Conservation (phyloP, 2,797 vertebrate species). For the Salmo trutta region DNA sequence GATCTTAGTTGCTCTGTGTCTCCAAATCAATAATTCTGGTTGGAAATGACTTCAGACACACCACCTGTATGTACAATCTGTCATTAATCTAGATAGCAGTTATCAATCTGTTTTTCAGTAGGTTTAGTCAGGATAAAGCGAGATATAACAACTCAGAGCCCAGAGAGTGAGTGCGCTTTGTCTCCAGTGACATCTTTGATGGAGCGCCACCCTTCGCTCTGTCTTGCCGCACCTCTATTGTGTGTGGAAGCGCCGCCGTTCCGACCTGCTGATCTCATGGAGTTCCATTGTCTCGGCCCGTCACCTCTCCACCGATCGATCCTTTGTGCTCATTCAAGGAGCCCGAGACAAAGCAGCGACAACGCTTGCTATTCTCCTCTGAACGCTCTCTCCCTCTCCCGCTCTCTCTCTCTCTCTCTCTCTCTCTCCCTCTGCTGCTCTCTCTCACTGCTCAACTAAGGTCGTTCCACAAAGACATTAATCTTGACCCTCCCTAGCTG, state of each 20-base stretch:
- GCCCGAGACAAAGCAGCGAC: slow-evolving; percentile 59
- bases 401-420: slow-evolving; percentile 19
- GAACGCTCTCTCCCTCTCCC: slow-evolving; percentile 20
- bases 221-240: slow-evolving; percentile 34
- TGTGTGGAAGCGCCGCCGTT: slow-evolving; percentile 46
- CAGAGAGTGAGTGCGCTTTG: slow-evolving; percentile 13
- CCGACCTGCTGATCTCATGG: slow-evolving; percentile 58
- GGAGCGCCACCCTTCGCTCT: slow-evolving; percentile 17
- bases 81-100: not conserved
- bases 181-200: slow-evolving; percentile 28
- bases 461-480: slow-evolving; percentile 41
- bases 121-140: not conserved
- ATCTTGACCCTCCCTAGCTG: slow-evolving; percentile 20
- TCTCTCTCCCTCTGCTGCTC: slow-evolving; percentile 14
- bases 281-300: slow-evolving; percentile 53
- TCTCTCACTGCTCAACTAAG: slow-evolving; percentile 12
- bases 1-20: not conserved
- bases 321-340: slow-evolving; percentile 69
- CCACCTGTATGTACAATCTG: slow-evolving; percentile 3
- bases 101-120: not conserved
- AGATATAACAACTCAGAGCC: not conserved
- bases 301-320: slow-evolving; percentile 62
- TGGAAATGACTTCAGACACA: not conserved
- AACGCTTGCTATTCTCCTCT: slow-evolving; percentile 35
- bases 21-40: not conserved